Base-by-base conservation (phyloP, 2,797 vertebrate genomes). In the Acipenser transmontanus region DNA sequence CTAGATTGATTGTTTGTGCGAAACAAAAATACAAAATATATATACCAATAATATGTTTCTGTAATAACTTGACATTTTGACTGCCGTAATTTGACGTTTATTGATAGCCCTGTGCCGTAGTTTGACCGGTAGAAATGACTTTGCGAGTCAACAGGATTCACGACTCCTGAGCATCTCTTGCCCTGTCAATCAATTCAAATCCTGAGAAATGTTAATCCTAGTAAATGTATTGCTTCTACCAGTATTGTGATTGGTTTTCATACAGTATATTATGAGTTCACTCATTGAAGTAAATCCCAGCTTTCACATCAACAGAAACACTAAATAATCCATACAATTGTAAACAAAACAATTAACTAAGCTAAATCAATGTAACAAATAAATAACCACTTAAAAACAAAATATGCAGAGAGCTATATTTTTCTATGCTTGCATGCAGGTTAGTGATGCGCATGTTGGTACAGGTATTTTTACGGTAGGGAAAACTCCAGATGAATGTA, bases 1-100 rank as follows among this genome's bases (percentile, higher is more conserved):
- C 66, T 67, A 67, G 66, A 69, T 74, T 63, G 73, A 77, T 84
- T 84, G 62, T 73, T 62, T 70, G 34, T 4, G 4, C 4, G 34
- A 62, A 60, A 17, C 51, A n/a, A 50, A 8, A 50, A 47, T 72
- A 49, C 57, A 56, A 66, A 70, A 60, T 20, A 7, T 11, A 8
- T 7, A 11, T 11, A 34, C 14, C 47, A 48, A 11, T 73, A 76
- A 72, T 64, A 77, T 74, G 72, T 72, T 72, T 68, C 69, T 64
- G 57, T 68, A 65, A 66, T 65, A 77, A 78, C 34, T 66, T 71
- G 4, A 12, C 70, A 64, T 71, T 75, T 67, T 75, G 14, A 68
- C 69, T 68, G 66, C 63, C 61, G 54, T 59, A 34, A 34, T 34
- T 34, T 34, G 2, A 34, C 34, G 2, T 34, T 34, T 34, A 34